Conservation (phyloP, 2,113 vertebrate species). For the Phalacrocorax carbo region DNA sequence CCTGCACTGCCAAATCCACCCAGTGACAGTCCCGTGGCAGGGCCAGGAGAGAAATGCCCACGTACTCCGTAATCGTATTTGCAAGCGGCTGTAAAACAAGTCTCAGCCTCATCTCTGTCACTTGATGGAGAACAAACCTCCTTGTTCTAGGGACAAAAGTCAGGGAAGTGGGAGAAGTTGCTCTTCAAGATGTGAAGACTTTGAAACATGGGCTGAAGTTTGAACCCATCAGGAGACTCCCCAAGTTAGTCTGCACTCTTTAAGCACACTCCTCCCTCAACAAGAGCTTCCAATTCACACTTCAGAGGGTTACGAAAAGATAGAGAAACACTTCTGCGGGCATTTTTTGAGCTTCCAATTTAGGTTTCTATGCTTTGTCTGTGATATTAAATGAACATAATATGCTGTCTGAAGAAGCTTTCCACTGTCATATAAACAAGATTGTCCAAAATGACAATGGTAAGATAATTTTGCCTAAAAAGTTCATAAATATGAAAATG, state of each 20-base stretch:
- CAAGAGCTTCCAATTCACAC: not conserved
- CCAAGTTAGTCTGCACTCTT: not conserved
- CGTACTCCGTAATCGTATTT: rapidly evolving
- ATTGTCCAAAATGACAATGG: not conserved
- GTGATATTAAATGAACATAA: not conserved
- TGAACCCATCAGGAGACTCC: not conserved
- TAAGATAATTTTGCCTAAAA: not conserved
- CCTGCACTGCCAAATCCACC: not conserved
- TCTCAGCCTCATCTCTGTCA: not conserved
- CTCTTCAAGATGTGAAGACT: not conserved
- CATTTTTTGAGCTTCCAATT: not conserved
- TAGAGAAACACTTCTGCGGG: not conserved
- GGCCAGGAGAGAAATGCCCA: not conserved
- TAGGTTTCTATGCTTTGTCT: not conserved
- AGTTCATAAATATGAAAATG: not conserved
- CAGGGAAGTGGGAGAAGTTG: not conserved
- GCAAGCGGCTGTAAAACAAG: not conserved
- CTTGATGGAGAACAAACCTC: not conserved
- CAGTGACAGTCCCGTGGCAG: not conserved
- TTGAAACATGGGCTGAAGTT: not conserved
- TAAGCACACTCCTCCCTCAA: not conserved
- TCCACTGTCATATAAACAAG: not conserved
- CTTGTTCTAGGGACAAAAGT: not conserved
- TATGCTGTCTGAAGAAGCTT: not conserved
- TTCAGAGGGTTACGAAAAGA: not conserved